Percentiles rank a stretch among this genome's conserved stretches.
These are phyloP conservation scores for Periophthalmus magnuspinnatus DNA, from an alignment of 2,797 vertebrate species.

Conservation along the genomic window DNA sequence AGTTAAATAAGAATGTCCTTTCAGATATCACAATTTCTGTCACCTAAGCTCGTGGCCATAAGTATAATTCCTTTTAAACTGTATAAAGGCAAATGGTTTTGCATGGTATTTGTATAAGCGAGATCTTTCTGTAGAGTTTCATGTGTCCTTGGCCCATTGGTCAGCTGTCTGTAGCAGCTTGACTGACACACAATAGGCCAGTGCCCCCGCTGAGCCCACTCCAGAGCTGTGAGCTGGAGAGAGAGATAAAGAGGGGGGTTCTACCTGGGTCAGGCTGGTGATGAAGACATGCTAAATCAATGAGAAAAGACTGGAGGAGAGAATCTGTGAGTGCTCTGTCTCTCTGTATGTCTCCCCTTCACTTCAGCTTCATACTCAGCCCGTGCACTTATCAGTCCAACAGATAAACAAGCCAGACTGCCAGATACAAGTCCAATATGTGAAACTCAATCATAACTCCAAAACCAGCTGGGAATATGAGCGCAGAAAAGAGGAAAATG, in stretches of 20 bases:
- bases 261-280: slow-evolving; percentile 63
- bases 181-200: slow-evolving; percentile 47
- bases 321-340: slow-evolving; percentile 64
- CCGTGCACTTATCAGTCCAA: slow-evolving; percentile 67
- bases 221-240: slow-evolving; percentile 50
- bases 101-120: not conserved
- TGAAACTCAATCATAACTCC: slow-evolving; percentile 78
- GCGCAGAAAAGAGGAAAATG: slow-evolving; percentile 70
- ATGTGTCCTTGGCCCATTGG: slow-evolving; percentile 30
- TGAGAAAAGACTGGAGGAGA: slow-evolving; percentile 73
- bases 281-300: slow-evolving; percentile 77
- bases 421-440: slow-evolving; percentile 79
- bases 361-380: slow-evolving; percentile 52
- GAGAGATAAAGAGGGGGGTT: slow-evolving; percentile 52
- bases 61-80: not conserved
- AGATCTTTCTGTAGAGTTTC: slow-evolving; percentile 12
- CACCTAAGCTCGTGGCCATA: not conserved
- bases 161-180: slow-evolving; percentile 34
- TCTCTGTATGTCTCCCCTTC: slow-evolving; percentile 48
- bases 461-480: slow-evolving; percentile 69
- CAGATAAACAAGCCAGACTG: slow-evolving; percentile 76
- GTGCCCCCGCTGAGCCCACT: slow-evolving; percentile 38
- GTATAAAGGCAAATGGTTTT: not conserved
- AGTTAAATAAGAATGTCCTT: slow-evolving; percentile 23
- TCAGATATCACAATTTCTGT: slow-evolving; percentile 1